A percentile compares a stretch with the other conserved stretches of the same genome.
Conservation (phyloP, 2,888 invertebrate species). For the Zeuzera pyrina region DNA sequence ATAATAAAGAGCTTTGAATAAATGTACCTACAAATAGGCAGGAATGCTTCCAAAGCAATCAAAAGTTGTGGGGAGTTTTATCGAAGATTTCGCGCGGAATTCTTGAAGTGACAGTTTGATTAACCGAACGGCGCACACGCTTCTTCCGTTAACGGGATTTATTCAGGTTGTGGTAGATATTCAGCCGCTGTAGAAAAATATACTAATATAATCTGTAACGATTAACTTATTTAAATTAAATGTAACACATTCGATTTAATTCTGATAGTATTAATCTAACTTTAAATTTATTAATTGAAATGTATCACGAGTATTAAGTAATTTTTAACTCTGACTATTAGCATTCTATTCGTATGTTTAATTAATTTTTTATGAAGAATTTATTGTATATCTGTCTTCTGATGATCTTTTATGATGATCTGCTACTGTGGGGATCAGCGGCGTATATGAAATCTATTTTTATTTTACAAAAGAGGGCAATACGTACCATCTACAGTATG, state of each 20-base stretch:
- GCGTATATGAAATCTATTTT: too few species aligned
- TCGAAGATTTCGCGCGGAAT: constrained; percentile 67
- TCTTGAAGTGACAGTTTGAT: constrained; percentile 73
- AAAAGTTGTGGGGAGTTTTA: constrained; percentile 68
- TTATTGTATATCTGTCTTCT: too few species aligned
- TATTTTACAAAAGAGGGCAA: too few species aligned
- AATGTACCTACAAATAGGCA: constrained; percentile 59
- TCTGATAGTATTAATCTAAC: too few species aligned
- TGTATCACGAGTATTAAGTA: too few species aligned
- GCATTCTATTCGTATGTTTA: too few species aligned
- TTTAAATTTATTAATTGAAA: too few species aligned
- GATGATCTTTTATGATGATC: too few species aligned
- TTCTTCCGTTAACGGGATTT: constrained; percentile 33
- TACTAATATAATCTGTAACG: neutral
- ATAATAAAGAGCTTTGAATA: constrained; percentile 21
- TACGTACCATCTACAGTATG: too few species aligned
- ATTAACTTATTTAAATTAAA: constrained; percentile 1
- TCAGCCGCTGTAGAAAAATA: neutral
- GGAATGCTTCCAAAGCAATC: constrained; percentile 59
- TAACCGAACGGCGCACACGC: constrained; percentile 69
- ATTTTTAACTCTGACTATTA: too few species aligned
- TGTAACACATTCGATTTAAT: constrained; percentile 5
- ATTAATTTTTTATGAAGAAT: too few species aligned
- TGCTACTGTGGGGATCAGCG: too few species aligned
- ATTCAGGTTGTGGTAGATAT: constrained; percentile 48